These are phyloP conservation scores for Crossocerus cetratus DNA, from an alignment of 2,888 invertebrate species.

Conservation along the genomic window DNA sequence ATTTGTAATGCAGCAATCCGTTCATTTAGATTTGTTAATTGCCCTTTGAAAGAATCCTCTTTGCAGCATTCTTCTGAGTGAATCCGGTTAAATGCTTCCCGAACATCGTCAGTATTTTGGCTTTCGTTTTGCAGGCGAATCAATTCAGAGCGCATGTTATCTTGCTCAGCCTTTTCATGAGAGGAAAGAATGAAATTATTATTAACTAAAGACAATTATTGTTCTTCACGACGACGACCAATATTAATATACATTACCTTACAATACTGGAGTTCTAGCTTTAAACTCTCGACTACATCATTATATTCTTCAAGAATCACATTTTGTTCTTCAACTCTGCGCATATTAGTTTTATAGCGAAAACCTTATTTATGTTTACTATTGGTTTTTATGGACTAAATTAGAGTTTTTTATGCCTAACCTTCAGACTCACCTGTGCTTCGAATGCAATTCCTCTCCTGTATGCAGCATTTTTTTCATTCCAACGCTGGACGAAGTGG, in stretches of 20 bases:
- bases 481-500: too few species aligned
- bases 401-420: too few species aligned
- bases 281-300: slow-evolving; percentile 57
- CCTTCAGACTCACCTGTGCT: background rate
- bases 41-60: slow-evolving; percentile 47
- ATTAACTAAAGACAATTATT: too few species aligned
- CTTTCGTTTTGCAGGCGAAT: slow-evolving; percentile 60
- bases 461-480: background rate
- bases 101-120: slow-evolving; percentile 57
- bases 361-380: too few species aligned
- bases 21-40: slow-evolving; percentile 67
- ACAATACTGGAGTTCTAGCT: slow-evolving; percentile 65
- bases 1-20: slow-evolving; percentile 66
- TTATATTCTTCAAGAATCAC: slow-evolving; percentile 62
- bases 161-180: slow-evolving; percentile 66
- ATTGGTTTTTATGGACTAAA: background rate
- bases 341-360: too few species aligned
- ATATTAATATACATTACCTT: slow-evolving; percentile 57
- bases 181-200: too few species aligned
- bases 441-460: background rate
- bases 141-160: slow-evolving; percentile 62
- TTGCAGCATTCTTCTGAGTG: slow-evolving; percentile 55
- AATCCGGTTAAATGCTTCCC: slow-evolving; percentile 55
- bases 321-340: slow-evolving; percentile 50
- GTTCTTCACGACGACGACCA: background rate